A percentile compares a stretch with the other conserved stretches of the same genome.
Evolutionary conservation across 2,888 invertebrate genomes (phyloP).

Genomic region (Zygogramma bicolorata): DNA sequence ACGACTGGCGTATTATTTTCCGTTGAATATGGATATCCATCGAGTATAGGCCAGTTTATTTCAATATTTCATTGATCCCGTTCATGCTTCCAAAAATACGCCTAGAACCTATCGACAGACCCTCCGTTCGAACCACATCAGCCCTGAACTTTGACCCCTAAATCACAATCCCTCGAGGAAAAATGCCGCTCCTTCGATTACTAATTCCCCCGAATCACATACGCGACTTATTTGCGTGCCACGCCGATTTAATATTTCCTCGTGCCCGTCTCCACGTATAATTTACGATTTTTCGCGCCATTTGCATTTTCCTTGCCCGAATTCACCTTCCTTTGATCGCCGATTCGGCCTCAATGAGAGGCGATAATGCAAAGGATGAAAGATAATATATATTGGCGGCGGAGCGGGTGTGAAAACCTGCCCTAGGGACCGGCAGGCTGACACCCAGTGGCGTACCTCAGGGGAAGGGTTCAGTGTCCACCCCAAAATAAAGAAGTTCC

Average conservation of each 20-base stretch:
- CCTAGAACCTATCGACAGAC: no score
- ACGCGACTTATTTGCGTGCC: neutral
- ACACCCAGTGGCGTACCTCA: neutral
- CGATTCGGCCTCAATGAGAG: slow-evolving; percentile 13
- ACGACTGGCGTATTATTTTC: no score
- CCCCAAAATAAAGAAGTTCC: no score
- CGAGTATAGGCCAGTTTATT: no score
- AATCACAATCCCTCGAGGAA: neutral
- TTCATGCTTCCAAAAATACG: no score
- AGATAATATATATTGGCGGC: slow-evolving; percentile 9
- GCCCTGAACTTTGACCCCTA: neutral
- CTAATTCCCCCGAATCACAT: neutral
- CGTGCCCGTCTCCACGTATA: neutral
- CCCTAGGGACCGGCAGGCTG: neutral
- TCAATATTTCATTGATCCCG: no score
- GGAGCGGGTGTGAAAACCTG: neutral
- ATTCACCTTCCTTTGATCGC: slow-evolving; percentile 16
- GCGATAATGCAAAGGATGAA: slow-evolving; percentile 12
- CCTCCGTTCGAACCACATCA: neutral
- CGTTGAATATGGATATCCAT: no score
- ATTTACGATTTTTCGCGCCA: slow-evolving; percentile 10
- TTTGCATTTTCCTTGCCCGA: slow-evolving; percentile 18
- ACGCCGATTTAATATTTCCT: neutral
- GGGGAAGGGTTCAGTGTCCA: no score
- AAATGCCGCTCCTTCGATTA: neutral